phyloP scores from a whole-genome alignment of 1,140 invertebrate species.

The Whitmania pigra region DNA sequence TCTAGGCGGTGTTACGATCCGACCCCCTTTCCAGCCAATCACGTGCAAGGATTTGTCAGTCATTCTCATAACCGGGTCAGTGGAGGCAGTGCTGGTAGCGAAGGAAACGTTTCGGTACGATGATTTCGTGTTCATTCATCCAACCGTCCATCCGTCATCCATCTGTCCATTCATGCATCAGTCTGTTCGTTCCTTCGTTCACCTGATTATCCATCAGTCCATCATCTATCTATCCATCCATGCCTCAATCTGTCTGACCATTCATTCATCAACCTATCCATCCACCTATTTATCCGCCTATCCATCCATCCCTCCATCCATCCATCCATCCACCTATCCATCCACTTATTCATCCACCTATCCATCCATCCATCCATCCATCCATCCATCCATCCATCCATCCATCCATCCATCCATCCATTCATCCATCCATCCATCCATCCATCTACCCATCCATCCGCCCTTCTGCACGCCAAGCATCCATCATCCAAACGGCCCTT shows the following conservation, averaged over 20 bases:
- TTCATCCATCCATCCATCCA: too few species aligned
- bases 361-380: too few species aligned
- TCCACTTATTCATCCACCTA: too few species aligned
- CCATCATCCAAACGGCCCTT: not conserved
- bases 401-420: too few species aligned
- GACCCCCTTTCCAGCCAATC: not conserved
- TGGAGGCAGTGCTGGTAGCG: conserved; percentile 6
- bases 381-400: too few species aligned
- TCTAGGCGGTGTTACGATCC: not conserved
- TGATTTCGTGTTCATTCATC: not conserved
- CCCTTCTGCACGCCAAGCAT: too few species aligned
- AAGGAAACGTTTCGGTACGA: not conserved
- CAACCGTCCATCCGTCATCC: not conserved
- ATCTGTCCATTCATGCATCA: not conserved
- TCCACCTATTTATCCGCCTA: not conserved
- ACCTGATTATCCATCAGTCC: not conserved
- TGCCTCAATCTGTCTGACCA: not conserved
- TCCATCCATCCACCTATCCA: too few species aligned
- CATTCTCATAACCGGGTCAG: conserved; percentile 9
- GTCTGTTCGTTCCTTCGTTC: not conserved
- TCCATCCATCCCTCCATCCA: not conserved
- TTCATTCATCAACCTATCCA: not conserved
- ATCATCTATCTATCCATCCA: not conserved
- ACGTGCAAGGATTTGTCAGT: not conserved
- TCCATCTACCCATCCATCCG: too few species aligned